Base-by-base conservation (phyloP, 2,888 invertebrate species). In the Ichneumoninae sp. region DNA sequence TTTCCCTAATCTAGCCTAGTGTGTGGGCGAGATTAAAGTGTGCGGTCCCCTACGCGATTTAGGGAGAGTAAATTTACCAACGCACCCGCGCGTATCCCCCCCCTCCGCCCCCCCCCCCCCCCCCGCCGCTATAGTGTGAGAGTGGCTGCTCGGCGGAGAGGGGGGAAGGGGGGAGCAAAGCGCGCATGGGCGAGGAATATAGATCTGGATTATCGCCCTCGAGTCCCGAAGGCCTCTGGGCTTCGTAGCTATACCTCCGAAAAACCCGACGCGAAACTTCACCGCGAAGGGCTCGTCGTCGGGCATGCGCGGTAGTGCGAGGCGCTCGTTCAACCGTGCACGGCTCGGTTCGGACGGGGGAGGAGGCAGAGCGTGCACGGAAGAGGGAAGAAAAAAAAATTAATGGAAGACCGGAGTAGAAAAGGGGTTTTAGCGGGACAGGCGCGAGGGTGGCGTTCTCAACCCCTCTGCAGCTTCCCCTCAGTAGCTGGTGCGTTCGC, bases 171-270 rank as follows among this genome's bases (percentile, higher is more conserved):
- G 86, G 77, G 71, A 40, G 65, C 33, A 65, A 63, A 73, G 50
- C 80, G 88, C 88, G 86, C 87, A 87, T 87, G 88, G 85, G 83
- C 86, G 76, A 87, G 85, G 81, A 87, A 87, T 88, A 88, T 88
- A 87, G 87, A 88, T 88, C 88, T 74, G 75, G 74, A 63, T 70
- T 82, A 77, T 85, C 76, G 40, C 63, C 54, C 66, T 26, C 68
- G 75, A 50, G 74, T 33, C 33, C 47, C 36, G 68, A 60, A 81
- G 78, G 57, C 68, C 75, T 68, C 68, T 16, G 71, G 74, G 63
- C 83, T 57, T 60, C 44, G 57, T 13, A 13, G n/a, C 36, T 57
- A 65, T 80, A 52, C 70, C 80, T 80, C 75, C 83, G 75, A 70
- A 22, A 19, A 44, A 44, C 16, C 22, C 47, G 44, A 22, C 16